Percentiles rank a stretch among this genome's conserved stretches.
These are phyloP conservation scores for Mimas tiliae DNA, from an alignment of 2,888 invertebrate genomes.

Conservation along the genomic window DNA sequence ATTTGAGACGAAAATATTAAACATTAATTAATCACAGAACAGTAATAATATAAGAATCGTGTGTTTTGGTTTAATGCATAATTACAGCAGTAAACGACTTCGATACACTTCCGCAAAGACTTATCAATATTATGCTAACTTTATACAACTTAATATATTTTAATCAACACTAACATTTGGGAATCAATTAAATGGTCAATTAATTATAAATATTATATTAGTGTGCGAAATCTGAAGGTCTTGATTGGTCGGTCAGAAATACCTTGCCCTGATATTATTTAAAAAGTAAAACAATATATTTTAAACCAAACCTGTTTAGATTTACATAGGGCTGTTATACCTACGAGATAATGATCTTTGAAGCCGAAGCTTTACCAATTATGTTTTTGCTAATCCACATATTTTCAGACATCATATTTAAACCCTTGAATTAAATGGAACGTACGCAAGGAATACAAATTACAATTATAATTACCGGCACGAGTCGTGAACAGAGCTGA, in stretches of 20 bases:
- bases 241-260: neutral
- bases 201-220: neutral
- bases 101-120: neutral
- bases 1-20: neutral
- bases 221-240: neutral
- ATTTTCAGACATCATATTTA: too few species aligned
- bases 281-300: too few species aligned
- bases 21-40: neutral
- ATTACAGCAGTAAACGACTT: neutral
- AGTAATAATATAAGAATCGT: neutral
- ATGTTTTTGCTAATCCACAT: too few species aligned
- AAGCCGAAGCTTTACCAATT: too few species aligned
- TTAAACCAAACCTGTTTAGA: too few species aligned
- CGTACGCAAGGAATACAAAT: too few species aligned
- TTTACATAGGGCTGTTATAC: too few species aligned
- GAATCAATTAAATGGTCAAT: conserved; percentile 14
- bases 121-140: conserved; percentile 12
- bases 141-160: conserved; percentile 19
- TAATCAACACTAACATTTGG: conserved; percentile 17
- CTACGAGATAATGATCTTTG: too few species aligned
- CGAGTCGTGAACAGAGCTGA: too few species aligned
- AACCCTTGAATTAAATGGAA: too few species aligned
- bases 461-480: too few species aligned
- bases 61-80: neutral
- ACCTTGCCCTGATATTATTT: too few species aligned